Evolutionary conservation across 2,113 vertebrate species (phyloP).

Genomic region (Halcyon senegalensis): DNA sequence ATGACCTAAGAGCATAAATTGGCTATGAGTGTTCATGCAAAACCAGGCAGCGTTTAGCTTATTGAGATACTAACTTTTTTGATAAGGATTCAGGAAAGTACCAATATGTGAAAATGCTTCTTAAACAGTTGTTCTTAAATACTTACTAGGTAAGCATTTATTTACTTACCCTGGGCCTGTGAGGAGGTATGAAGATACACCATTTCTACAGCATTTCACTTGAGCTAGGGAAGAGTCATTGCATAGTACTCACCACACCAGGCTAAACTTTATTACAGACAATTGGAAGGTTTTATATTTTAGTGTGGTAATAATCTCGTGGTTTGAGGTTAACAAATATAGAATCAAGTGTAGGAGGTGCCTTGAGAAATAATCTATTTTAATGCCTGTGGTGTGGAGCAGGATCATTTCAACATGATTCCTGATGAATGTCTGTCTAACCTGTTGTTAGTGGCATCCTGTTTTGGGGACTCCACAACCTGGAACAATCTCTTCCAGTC

Average conservation of each 20-base stretch:
- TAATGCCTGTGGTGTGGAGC: not conserved
- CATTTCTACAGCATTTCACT: not conserved
- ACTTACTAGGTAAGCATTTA: not conserved
- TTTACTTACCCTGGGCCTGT: not conserved
- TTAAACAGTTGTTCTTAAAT: not conserved
- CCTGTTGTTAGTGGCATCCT: not conserved
- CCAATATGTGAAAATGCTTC: not conserved
- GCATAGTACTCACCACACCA: not conserved
- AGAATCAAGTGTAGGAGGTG: not conserved
- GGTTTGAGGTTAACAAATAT: not conserved
- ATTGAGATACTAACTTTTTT: not conserved
- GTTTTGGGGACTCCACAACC: not conserved
- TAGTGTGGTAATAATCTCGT: not conserved
- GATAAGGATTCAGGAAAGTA: not conserved
- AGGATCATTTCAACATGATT: accelerated
- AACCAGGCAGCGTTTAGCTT: not conserved
- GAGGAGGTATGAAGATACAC: not conserved
- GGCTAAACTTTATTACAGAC: not conserved
- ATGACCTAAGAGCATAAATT: not conserved
- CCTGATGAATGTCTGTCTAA: not conserved
- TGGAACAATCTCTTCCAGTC: not conserved
- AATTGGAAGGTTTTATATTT: not conserved
- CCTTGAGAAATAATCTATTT: not conserved
- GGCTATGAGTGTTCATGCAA: not conserved
- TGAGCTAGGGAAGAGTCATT: not conserved